Base-by-base conservation (phyloP, 2,113 vertebrate species). In the Barbus barbus region DNA sequence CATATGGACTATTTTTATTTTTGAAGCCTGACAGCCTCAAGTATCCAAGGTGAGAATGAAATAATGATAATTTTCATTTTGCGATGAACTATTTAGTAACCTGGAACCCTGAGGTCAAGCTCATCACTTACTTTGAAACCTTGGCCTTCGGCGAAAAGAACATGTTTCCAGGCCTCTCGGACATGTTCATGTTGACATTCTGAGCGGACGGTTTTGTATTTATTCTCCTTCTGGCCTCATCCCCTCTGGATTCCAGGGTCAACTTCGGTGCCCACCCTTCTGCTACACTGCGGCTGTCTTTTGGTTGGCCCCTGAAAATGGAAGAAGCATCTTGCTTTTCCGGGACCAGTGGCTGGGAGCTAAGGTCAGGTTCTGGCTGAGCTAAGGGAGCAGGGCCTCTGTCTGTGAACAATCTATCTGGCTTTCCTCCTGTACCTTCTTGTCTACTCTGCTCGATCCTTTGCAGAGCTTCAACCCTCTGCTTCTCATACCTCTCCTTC, bases 71-170 rank as follows among this genome's bases (percentile, higher is more conserved):
- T 26, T 28, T 61, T 28, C 24, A 7, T 28, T 33, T 67, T 36
- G 28, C 14, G 3, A 36, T 36, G 0, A n/a, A n/a, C 33, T 41
- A n/a, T 72, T 24, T 4, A 26, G 61, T 63, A 44, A 24, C 69
- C 20, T 46, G 22, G 48, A 22, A 61, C 22, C 26, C 12, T 5
- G 31, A 44, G 12, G 51, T 22, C 11, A n/a, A n/a, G 41, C 28
- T 77, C 12, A 22, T 38, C 86, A 96, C 97, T 98, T 92, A 99
- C 97, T 92, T 93, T 33, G 92, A 88, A 0, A 92, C 91, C 89
- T 93, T 96, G 88, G 97, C 95, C 81, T 96, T 96, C 0, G 97
- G 97, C 0, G 90, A 95, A 92, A 97, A 99, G 93, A 99, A 98
- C 89, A 97, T 95, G 67, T 92, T 83, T 14, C 90, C 90, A 0